Base-by-base conservation (phyloP, 2,113 vertebrate genomes). In the Platysternon megacephalum region DNA sequence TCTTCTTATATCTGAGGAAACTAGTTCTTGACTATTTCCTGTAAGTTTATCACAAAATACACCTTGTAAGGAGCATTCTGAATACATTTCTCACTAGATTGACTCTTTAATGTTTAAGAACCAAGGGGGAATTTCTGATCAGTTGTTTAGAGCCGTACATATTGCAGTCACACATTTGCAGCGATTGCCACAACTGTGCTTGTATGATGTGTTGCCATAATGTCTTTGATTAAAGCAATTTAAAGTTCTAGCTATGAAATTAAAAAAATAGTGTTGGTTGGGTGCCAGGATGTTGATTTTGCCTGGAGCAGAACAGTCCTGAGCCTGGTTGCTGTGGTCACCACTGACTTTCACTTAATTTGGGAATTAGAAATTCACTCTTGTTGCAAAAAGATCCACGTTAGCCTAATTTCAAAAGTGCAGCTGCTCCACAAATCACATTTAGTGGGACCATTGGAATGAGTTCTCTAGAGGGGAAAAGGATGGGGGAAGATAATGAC, bases 341-440 rank as follows among this genome's bases (percentile, higher is more conserved):
- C 61, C 80, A 84, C 22, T 74, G 88, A n/a, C 17, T 95, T 96
- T 91, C 90, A 80, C 52, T 95, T 90, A 92, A 51, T 49, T 93
- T 96, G 65, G 81, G 79, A 89, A 85, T 95, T 89, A 95, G 49
- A 91, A 95, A 95, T 95, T 95, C 90, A 87, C 94, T 86, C 95
- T 91, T 93, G 89, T 95, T 94, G 95, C 86, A 89, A 94, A 95
- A 84, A 97, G 56, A 76, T 94, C 96, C 95, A 97, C 92, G 58
- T 87, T 94, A 91, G 97, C 51, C 84, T 96, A 97, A 65, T 91
- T 97, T 88, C n/a, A 76, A 76, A 76, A 76, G 3, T 42, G 22
- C 72, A 76, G n/a, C 39, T 44, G 39, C 85, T 6, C 95, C 90
- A 74, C 5, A 52, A 85, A 28, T 95, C 68, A 74, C n/a, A 24